These are phyloP conservation scores for Florisuga fusca DNA, from an alignment of 2,797 vertebrate species.

Conservation along the genomic window DNA sequence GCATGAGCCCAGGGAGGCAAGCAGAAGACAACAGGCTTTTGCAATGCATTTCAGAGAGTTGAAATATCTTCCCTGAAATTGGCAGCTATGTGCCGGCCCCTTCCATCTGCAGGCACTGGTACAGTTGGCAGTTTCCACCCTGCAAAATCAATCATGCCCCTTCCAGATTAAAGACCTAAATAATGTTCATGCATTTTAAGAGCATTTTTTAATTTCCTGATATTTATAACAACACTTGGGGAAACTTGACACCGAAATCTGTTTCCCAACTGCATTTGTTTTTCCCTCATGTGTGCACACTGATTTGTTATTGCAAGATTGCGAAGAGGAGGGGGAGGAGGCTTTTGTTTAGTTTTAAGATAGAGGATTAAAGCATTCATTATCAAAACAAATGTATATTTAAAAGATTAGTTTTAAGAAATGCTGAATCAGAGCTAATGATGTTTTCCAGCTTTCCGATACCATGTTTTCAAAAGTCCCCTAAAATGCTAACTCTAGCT, in stretches of 20 bases:
- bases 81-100: slow-evolving; percentile 67
- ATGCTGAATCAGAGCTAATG: neutral
- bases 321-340: neutral
- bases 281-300: slow-evolving; percentile 66
- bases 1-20: neutral
- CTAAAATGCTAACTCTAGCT: slow-evolving; percentile 40
- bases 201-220: slow-evolving; percentile 74
- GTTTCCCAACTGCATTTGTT: slow-evolving; percentile 75
- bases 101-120: slow-evolving; percentile 73
- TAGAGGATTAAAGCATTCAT: slow-evolving; percentile 3
- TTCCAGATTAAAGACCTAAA: slow-evolving; percentile 76
- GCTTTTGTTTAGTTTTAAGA: slow-evolving; percentile 48
- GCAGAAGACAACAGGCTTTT: slow-evolving; percentile 58
- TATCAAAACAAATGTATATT: slow-evolving; percentile 49
- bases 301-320: slow-evolving; percentile 63
- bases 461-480: slow-evolving; percentile 4
- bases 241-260: slow-evolving; percentile 72
- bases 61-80: slow-evolving; percentile 69
- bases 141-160: slow-evolving; percentile 76
- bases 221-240: slow-evolving; percentile 75
- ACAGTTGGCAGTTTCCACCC: slow-evolving; percentile 72
- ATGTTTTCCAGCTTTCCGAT: slow-evolving; percentile 41
- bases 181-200: slow-evolving; percentile 74
- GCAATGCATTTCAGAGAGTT: slow-evolving; percentile 50
- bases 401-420: slow-evolving; percentile 1